Base-by-base conservation (phyloP, 2,113 vertebrate species). In the Pipa parva region DNA sequence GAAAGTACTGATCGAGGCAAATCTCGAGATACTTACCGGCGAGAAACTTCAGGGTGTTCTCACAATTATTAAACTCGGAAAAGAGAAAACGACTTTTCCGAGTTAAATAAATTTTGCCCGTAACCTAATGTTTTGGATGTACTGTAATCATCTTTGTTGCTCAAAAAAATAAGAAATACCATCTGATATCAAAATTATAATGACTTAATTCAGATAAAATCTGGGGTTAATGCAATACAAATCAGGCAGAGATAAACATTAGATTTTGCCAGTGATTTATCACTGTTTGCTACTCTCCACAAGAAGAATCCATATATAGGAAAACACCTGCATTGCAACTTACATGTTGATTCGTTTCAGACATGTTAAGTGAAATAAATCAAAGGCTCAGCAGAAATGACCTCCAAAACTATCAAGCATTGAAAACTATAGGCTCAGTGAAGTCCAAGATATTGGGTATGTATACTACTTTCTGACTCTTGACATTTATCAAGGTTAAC, bases 401-500 rank as follows among this genome's bases (percentile, higher is more conserved):
- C 66, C 66, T 61, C 57, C 61, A 61, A 45, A 22, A 54, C 42
- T n/a, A 52, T 6, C 24, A 42, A n/a, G 8, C 56, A 22, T 15
- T 22, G 56, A 45, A 20, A 9, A 51, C 7, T 28, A 20, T 18
- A 42, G 66, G 39, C 15, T 54, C n/a, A 51, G 31, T 42, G 31
- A 29, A 42, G 57, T 18, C 24, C 66, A 60, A 21, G 22, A 60
- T 24, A 52, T 28, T 12, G 59, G 46, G 65, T 60, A 69, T 69
- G 57, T 31, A 60, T 29, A 58, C 58, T 58, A 45, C 58, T 54
- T 54, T 28, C 49, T 36, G 28, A 18, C 36, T 54, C 31, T 59
- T 70, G 66, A 70, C 58, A 70, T 45, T 21, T 70, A 58, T 61
- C 58, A 61, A 69, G 65, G 57, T 60, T 33, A 60, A 29, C 5